Percentiles rank a stretch among this genome's conserved stretches.
Conservation (phyloP, 2,113 vertebrate genomes). For the Halichoeres trimaculatus region DNA sequence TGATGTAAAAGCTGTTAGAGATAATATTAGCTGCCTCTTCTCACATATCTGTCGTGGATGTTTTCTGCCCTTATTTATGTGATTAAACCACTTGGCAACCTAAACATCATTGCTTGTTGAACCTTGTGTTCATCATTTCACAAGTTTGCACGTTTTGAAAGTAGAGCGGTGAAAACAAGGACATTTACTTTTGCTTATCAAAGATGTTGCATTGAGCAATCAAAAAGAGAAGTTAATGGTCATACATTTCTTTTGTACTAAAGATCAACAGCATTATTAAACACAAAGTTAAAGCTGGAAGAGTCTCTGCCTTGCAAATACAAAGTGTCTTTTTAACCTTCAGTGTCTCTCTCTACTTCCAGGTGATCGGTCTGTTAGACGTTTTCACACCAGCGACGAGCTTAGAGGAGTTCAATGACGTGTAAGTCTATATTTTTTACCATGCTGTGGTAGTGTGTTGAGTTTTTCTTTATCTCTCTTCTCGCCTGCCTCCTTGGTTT, state of each 20-base stretch:
- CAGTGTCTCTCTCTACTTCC: conserved; percentile 36
- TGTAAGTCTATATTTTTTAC: conserved; percentile 87
- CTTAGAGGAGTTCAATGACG: conserved; percentile 95
- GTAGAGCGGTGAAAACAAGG: neutral
- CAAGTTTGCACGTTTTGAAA: neutral
- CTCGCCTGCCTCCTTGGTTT: neutral
- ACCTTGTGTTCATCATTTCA: neutral
- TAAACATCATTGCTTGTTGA: neutral
- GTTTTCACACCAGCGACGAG: conserved; percentile 93
- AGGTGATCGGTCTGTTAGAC: conserved; percentile 97
- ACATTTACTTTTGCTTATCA: no score
- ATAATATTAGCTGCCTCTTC: neutral
- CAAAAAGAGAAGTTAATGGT: no score
- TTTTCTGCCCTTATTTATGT: neutral
- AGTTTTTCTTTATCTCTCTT: neutral
- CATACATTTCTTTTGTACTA: no score
- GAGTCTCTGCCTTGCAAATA: no score
- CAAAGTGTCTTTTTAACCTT: conserved; percentile 1
- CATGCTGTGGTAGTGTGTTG: neutral
- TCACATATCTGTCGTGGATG: conserved; percentile 15
- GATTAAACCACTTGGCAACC: conserved; percentile 9
- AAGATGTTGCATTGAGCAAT: no score
- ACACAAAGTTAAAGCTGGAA: no score
- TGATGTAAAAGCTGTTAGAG: neutral
- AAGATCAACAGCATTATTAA: no score